Conservation (phyloP, 2,888 invertebrate species). For the Amphipoea lucens region DNA sequence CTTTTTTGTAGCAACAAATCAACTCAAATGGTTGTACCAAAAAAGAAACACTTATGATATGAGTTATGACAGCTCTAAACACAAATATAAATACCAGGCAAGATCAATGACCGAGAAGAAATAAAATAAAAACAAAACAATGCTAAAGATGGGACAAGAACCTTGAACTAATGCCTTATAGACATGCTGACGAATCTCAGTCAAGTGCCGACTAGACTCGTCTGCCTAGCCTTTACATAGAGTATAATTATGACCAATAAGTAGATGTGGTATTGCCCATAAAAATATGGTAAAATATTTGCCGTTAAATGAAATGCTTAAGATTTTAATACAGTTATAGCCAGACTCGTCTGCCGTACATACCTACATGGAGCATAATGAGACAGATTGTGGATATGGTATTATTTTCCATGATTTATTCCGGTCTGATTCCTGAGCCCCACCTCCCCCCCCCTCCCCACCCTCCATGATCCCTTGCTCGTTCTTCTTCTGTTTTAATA, state of each 20-base stretch:
- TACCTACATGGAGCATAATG: no score
- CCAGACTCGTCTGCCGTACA: no score
- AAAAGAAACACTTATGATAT: no score
- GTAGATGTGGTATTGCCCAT: conserved; percentile 42
- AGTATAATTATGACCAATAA: conserved; percentile 5
- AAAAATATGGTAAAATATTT: not conserved
- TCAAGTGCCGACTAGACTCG: conserved; percentile 68
- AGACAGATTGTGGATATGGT: no score
- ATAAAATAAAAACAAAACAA: conserved; percentile 53
- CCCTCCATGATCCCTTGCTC: no score
- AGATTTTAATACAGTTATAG: not conserved
- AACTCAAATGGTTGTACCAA: not conserved
- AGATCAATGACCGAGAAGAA: conserved; percentile 56
- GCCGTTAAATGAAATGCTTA: not conserved
- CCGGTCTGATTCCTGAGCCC: no score
- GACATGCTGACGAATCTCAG: conserved; percentile 61
- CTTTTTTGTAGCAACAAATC: not conserved
- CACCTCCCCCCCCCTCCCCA: no score
- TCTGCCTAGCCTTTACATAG: conserved; percentile 62
- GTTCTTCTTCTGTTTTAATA: no score
- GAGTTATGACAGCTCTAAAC: not conserved
- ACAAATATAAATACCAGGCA: conserved; percentile 14
- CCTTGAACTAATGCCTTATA: conserved; percentile 76
- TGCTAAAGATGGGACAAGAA: conserved; percentile 67
- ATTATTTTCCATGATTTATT: not conserved